Conservation (phyloP, 2,888 invertebrate species). For the Theretra japonica region DNA sequence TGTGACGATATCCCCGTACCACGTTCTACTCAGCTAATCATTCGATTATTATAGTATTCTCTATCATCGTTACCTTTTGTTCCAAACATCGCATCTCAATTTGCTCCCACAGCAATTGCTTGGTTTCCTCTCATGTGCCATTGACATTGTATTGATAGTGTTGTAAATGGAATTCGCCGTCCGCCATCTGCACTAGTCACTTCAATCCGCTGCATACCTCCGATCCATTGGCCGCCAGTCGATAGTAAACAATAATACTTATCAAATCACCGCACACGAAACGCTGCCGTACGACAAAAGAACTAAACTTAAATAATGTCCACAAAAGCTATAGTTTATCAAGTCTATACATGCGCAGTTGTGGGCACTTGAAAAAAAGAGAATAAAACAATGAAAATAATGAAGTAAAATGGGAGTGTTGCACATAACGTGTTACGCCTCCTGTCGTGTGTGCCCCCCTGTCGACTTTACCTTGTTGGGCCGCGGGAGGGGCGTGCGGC, state of each 20-base stretch:
- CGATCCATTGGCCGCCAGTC: neutral
- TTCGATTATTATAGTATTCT: neutral
- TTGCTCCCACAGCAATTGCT: conserved; percentile 25
- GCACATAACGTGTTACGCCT: conserved; percentile 75
- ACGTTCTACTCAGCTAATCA: neutral
- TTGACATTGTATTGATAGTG: too few species aligned
- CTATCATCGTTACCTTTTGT: neutral
- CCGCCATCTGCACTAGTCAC: neutral
- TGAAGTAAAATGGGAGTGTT: conserved; percentile 69
- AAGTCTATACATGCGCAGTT: neutral
- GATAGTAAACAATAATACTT: conserved; percentile 66
- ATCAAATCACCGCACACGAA: conserved; percentile 63
- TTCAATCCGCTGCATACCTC: neutral
- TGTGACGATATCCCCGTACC: neutral
- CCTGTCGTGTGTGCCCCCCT: conserved; percentile 74
- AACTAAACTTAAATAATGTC: conserved; percentile 43
- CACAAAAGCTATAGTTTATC: conserved; percentile 36
- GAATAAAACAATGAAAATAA: conserved; percentile 47
- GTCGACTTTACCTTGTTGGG: conserved; percentile 75
- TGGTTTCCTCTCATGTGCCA: conserved; percentile 11
- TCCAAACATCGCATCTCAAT: conserved; percentile 4
- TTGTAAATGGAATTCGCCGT: neutral
- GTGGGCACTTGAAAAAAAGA: conserved; percentile 33
- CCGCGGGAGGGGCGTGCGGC: conserved; percentile 51
- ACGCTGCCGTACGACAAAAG: conserved; percentile 47